Base-by-base conservation (phyloP, 2,113 vertebrate genomes). In the Ciconia maguari region DNA sequence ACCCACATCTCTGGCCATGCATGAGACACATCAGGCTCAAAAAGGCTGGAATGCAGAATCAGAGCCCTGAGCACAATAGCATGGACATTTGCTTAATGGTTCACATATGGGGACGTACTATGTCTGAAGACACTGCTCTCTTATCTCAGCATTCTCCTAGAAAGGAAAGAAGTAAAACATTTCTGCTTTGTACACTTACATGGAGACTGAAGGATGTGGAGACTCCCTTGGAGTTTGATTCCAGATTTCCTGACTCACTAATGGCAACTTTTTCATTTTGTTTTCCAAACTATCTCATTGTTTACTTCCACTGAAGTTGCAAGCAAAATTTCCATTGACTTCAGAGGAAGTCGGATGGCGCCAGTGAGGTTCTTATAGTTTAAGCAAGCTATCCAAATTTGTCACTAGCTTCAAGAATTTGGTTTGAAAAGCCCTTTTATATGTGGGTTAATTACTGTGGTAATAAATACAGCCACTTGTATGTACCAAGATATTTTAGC, bases 321-420 rank as follows among this genome's bases (percentile, higher is more conserved):
- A 36, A 86, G 46, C 76, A 93, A 90, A 77, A 81, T 90, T 95
- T 96, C 92, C 92, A 87, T 61, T 83, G 71, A 92, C 79, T 93
- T 96, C 90, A 96, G 93, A 96, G 79, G 72, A 86, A 92, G 76
- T 70, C 0, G 22, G 54, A 86, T 93, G 96, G 94, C 46, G 22
- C 92, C 96, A 93, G 38, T 80, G 79, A 91, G 75, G 61, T 85
- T 94, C 87, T 92, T 77, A 30, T 6, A 83, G 74, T 72, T 93
- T 83, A 78, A 93, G 55, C 71, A 89, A 90, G 36, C 72, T 62
- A 10, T 46, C 60, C 70, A 76, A 74, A 93, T 88, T 86, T 92
- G 42, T 76, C 90, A 80, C 87, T 85, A 68, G 61, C 54, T 61
- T 90, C 42, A 96, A 77, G 68, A 81, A 71, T 76, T 91, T 79